These are phyloP conservation scores for Phalera bucephala DNA, from an alignment of 2,888 invertebrate genomes.

Conservation along the genomic window DNA sequence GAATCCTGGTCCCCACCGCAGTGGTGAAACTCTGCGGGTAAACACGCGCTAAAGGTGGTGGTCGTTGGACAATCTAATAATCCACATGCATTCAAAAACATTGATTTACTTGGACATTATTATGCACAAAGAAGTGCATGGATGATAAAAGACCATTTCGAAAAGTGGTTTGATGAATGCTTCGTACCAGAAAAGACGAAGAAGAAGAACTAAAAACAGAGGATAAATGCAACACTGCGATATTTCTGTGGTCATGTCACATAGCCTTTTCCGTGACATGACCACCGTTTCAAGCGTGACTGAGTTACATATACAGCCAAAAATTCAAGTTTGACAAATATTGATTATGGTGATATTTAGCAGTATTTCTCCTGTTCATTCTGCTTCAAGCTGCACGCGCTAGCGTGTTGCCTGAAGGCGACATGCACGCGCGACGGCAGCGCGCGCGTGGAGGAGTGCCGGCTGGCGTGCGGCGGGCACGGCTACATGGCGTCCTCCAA, in stretches of 20 bases:
- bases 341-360: no score
- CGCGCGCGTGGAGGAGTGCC: constrained; percentile 89
- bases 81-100: constrained; percentile 30
- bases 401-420: constrained; percentile 95
- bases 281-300: no score
- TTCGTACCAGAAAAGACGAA: constrained; percentile 27
- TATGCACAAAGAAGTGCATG: constrained; percentile 28
- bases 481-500: constrained; percentile 94
- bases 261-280: no score
- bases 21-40: constrained; percentile 32
- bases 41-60: constrained; percentile 24
- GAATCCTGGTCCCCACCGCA: no score
- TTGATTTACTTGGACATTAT: constrained; percentile 33
- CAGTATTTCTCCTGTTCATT: no score
- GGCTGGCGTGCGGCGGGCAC: constrained; percentile 96
- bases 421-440: constrained; percentile 89
- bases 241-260: no score
- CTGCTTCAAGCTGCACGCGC: constrained; percentile 95
- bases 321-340: no score
- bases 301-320: no score
- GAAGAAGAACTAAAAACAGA: no score
- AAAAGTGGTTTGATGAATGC: constrained; percentile 31
- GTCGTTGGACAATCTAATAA: constrained; percentile 35
- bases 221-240: no score
- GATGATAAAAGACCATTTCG: constrained; percentile 36